These are phyloP conservation scores for Diachrysia chrysitis DNA, from an alignment of 2,888 invertebrate genomes.

Conservation along the genomic window DNA sequence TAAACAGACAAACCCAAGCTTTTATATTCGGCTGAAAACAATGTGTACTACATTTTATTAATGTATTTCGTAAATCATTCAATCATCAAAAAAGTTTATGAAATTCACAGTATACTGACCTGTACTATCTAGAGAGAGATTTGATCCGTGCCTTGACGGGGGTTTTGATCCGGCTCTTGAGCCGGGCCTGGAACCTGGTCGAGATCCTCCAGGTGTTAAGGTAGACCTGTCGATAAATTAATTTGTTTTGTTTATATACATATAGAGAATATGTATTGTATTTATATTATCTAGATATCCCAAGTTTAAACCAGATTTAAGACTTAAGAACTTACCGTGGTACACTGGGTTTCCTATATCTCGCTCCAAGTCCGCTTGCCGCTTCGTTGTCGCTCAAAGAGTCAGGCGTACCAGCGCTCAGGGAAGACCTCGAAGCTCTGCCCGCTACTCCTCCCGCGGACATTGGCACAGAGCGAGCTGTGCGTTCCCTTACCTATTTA, in stretches of 20 bases:
- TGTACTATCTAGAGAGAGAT: conserved; percentile 96
- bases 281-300: too few relatives aligned
- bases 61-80: background rate
- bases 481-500: conserved; percentile 96
- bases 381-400: conserved; percentile 96
- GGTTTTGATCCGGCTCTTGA: conserved; percentile 97
- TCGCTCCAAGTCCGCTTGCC: conserved; percentile 91
- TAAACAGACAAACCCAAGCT: too few relatives aligned
- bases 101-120: conserved; percentile 83
- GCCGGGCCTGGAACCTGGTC: conserved; percentile 95
- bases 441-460: conserved; percentile 87
- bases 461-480: conserved; percentile 97
- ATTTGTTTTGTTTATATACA: too few relatives aligned
- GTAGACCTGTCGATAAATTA: conserved; percentile 86
- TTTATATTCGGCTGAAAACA: too few relatives aligned
- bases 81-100: too few relatives aligned
- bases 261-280: background rate
- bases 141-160: conserved; percentile 97
- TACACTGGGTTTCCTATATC: conserved; percentile 91
- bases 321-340: conserved; percentile 73
- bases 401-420: conserved; percentile 96
- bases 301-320: too few relatives aligned
- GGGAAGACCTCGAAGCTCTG: conserved; percentile 92
- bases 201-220: conserved; percentile 94
- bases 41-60: background rate